Percentiles rank a stretch among this genome's conserved stretches.
Conservation (phyloP, 2,797 vertebrate genomes). For the Alca torda region DNA sequence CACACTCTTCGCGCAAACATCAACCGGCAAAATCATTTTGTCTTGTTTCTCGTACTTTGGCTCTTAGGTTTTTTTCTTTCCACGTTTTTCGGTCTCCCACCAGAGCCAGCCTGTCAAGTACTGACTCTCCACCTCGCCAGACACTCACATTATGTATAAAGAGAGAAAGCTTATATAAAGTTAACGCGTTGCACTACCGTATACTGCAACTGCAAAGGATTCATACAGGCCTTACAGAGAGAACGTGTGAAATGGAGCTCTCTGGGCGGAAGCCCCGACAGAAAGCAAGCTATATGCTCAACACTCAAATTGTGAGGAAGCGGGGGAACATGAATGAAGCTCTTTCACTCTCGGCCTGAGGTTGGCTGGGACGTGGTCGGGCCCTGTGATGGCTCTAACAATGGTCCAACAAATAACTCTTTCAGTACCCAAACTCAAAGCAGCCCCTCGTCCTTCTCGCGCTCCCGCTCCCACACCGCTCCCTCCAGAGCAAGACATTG, state of each 20-base stretch:
- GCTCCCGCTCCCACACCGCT: background rate
- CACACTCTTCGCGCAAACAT: background rate
- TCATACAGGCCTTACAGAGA: background rate
- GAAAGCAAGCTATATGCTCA: background rate
- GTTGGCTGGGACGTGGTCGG: background rate
- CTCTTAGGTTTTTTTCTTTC: background rate
- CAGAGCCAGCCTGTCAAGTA: background rate
- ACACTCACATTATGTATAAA: background rate
- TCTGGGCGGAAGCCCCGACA: background rate
- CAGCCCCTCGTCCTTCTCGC: background rate
- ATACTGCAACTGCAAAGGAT: background rate
- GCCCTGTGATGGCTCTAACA: background rate
- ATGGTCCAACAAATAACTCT: background rate
- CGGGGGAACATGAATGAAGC: background rate
- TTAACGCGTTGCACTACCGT: background rate
- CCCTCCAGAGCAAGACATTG: too few species aligned
- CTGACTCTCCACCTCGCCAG: background rate
- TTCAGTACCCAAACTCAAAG: background rate
- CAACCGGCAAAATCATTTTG: background rate
- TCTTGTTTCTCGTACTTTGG: background rate
- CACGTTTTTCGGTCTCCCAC: fast-evolving
- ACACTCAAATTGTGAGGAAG: background rate
- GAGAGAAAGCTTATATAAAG: background rate
- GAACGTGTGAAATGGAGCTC: background rate
- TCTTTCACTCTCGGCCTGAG: background rate